phyloP scores from a whole-genome alignment of 1,140 invertebrate genomes.

The Nebria ingens region DNA sequence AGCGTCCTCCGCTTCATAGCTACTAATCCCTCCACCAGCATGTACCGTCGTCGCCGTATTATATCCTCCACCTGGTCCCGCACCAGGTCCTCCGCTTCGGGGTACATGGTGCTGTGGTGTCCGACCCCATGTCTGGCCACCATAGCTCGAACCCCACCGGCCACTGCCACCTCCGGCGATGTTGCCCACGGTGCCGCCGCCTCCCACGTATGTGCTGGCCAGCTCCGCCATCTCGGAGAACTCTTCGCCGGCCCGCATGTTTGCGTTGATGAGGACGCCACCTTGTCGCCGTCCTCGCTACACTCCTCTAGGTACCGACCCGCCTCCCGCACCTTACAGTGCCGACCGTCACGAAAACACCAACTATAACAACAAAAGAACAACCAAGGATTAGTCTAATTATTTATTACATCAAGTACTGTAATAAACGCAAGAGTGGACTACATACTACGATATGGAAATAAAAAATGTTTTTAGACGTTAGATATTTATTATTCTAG shows the following conservation, averaged over 20 bases:
- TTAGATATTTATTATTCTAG: too few relatives aligned
- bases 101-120: slow-evolving; percentile 12
- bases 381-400: neutral
- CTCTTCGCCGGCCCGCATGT: slow-evolving; percentile 39
- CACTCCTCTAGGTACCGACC: neutral
- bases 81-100: slow-evolving; percentile 18
- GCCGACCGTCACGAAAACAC: neutral
- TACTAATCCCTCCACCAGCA: slow-evolving; percentile 35
- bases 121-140: slow-evolving; percentile 35
- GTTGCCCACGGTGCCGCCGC: slow-evolving; percentile 26
- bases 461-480: too few relatives aligned
- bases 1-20: slow-evolving; percentile 22
- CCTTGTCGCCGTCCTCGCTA: slow-evolving; percentile 34
- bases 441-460: too few relatives aligned
- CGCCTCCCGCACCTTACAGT: neutral
- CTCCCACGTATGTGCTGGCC: slow-evolving; percentile 28
- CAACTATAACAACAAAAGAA: neutral
- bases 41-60: slow-evolving; percentile 30
- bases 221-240: slow-evolving; percentile 42
- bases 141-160: slow-evolving; percentile 38
- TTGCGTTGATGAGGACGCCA: slow-evolving; percentile 35
- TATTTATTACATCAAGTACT: too few relatives aligned
- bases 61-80: slow-evolving; percentile 27
- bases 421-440: too few relatives aligned
- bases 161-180: slow-evolving; percentile 36